Percentiles rank a stretch among this genome's conserved stretches.
These are phyloP conservation scores for Platysteira castanea DNA, from an alignment of 2,113 vertebrate species.

Conservation along the genomic window DNA sequence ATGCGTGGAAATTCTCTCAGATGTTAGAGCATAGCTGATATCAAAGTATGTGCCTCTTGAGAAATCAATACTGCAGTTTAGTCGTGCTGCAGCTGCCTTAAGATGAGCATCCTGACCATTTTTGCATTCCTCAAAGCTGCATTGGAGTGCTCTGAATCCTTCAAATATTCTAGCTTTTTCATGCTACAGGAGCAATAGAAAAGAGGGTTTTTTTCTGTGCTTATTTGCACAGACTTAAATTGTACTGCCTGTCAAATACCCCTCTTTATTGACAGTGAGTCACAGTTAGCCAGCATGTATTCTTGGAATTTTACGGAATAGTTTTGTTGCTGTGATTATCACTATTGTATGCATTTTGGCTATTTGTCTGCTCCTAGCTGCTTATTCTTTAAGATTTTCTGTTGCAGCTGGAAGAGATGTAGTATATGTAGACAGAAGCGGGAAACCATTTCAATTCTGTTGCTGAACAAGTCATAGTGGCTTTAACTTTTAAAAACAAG, in stretches of 20 bases:
- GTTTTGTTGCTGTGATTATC: neutral
- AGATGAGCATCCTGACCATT: neutral
- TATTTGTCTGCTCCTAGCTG: neutral
- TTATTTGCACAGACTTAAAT: neutral
- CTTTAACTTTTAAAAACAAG: conserved; percentile 46
- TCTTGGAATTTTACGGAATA: neutral
- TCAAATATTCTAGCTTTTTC: neutral
- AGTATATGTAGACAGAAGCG: neutral
- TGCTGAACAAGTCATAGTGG: neutral
- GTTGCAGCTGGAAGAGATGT: neutral
- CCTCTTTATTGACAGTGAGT: neutral
- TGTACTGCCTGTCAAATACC: neutral
- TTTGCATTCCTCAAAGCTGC: neutral
- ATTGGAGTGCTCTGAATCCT: neutral
- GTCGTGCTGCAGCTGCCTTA: neutral
- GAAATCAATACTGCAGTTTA: neutral
- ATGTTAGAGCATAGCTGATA: neutral
- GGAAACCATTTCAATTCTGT: neutral
- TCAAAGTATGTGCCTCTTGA: neutral
- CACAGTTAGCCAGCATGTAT: neutral
- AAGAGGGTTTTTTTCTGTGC: neutral
- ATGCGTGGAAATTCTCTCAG: neutral
- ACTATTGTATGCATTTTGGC: neutral
- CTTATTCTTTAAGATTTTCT: neutral
- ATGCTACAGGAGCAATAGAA: neutral